phyloP scores from a whole-genome alignment of 2,888 invertebrate genomes.

The Cephus rjabovi region DNA sequence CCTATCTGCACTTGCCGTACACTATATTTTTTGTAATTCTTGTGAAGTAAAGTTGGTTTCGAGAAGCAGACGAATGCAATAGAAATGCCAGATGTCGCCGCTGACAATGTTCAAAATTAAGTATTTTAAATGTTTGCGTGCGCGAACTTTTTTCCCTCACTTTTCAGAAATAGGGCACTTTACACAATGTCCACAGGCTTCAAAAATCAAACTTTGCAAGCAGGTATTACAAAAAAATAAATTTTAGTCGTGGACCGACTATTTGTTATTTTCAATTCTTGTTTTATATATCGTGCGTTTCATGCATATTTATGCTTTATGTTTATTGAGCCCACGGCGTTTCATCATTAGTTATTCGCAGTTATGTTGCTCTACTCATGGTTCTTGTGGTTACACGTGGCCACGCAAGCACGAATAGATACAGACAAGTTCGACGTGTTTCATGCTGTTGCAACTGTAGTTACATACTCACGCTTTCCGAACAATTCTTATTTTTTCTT shows the following conservation, averaged over 20 bases:
- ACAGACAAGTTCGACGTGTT: background rate
- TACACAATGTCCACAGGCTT: no score
- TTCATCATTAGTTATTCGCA: background rate
- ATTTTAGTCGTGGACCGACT: background rate
- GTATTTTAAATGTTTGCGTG: no score
- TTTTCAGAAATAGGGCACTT: no score
- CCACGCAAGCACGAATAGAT: background rate
- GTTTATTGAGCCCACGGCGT: background rate
- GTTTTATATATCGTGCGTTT: background rate
- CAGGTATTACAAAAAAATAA: background rate
- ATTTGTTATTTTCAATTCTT: background rate
- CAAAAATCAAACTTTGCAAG: no score
- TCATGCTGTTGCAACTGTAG: background rate
- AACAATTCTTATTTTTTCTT: background rate
- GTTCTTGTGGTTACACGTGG: background rate
- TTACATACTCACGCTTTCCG: background rate
- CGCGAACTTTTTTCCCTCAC: no score
- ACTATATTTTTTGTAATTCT: no score
- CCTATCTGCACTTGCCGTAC: no score
- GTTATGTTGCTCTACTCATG: background rate
- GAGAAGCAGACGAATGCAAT: no score
- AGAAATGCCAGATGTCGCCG: no score
- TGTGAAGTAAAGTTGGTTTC: no score
- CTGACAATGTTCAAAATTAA: no score
- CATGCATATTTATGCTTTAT: background rate